A percentile compares a stretch with the other conserved stretches of the same genome.
Evolutionary conservation across 2,797 vertebrate genomes (phyloP).

Genomic region (Fratercula arctica): DNA sequence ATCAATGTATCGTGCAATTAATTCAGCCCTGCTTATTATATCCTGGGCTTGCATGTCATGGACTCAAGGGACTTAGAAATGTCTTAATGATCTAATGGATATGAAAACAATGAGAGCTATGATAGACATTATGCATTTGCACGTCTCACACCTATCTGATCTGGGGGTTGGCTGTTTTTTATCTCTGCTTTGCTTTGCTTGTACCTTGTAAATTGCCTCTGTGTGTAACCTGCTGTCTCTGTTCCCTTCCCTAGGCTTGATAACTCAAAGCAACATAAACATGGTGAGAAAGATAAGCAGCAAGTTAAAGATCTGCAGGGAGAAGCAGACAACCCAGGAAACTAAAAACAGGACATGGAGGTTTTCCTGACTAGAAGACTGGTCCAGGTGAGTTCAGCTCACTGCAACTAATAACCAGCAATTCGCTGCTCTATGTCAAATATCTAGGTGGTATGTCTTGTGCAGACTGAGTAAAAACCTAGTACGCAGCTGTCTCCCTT

Average conservation of each 20-base stretch:
- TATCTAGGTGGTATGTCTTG: not conserved
- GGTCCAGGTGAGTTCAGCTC: conserved; percentile 14
- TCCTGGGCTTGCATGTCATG: not conserved
- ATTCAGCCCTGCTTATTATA: not conserved
- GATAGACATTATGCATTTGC: not conserved
- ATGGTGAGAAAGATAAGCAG: conserved; percentile 9
- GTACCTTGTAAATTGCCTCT: not conserved
- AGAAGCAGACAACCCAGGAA: not conserved
- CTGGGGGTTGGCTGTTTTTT: not conserved
- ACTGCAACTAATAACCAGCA: not conserved
- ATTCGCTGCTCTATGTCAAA: not conserved
- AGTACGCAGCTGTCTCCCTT: not conserved
- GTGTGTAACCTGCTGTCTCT: not conserved
- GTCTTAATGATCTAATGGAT: not conserved
- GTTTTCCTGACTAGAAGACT: not conserved
- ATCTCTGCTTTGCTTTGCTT: not conserved
- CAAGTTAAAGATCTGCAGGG: not conserved
- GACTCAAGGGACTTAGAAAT: not conserved
- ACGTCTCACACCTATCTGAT: not conserved
- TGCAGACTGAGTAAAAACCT: not conserved
- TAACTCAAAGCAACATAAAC: not conserved
- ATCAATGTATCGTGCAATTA: not conserved
- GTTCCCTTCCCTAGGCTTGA: not conserved
- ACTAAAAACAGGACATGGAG: not conserved
- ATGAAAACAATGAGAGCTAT: conserved; percentile 1